Base-by-base conservation (phyloP, 2,888 invertebrate genomes). In the Agriopis aurantiaria region DNA sequence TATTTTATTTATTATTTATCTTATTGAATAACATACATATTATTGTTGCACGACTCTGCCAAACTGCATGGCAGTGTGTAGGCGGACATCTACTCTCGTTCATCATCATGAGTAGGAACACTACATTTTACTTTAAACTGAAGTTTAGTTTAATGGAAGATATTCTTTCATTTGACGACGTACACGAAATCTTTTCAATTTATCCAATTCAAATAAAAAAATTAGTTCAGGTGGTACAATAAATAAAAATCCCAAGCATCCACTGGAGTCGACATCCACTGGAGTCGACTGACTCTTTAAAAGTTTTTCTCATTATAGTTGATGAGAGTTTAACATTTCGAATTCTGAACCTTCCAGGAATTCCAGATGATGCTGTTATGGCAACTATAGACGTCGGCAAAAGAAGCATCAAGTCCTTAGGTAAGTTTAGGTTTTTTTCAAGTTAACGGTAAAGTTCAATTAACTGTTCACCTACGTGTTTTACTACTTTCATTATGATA, bases 311-410 rank as follows among this genome's bases (percentile, higher is more conserved):
- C 6, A 43, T 17, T 10, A n/a, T 60, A 0, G 5, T 8, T 8
- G n/a, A 45, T 7, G 8, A 23, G 11, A 23, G 7, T 11, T 52
- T 48, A 40, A 11, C 17, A 11, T 14, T 14, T 59, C n/a, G 1
- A 2, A 40, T n/a, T 45, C 11, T 63, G 7, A 40, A 70, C 46
- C 12, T 78, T 80, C n/a, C 78, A 85, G 85, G 77, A 59, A 61
- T 75, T 55, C 72, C 76, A 23, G 75, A 64, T 59, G 69, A 68
- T 48, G 57, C 11, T 12, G 71, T 73, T 33, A 53, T 55, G 40
- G 57, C 52, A 63, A 57, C 66, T 63, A 40, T 53, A 43, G n/a
- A 58, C 43, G 66, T 69, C 14, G 74, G 70, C 65, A 77, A 74
- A 40, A 79, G 80, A 23, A 73, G 56, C 52, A 56, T 69, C 51